Percentiles rank a stretch among this genome's conserved stretches.
Conservation (phyloP, 2,797 vertebrate species). For the Rhabdophis nuchalis region DNA sequence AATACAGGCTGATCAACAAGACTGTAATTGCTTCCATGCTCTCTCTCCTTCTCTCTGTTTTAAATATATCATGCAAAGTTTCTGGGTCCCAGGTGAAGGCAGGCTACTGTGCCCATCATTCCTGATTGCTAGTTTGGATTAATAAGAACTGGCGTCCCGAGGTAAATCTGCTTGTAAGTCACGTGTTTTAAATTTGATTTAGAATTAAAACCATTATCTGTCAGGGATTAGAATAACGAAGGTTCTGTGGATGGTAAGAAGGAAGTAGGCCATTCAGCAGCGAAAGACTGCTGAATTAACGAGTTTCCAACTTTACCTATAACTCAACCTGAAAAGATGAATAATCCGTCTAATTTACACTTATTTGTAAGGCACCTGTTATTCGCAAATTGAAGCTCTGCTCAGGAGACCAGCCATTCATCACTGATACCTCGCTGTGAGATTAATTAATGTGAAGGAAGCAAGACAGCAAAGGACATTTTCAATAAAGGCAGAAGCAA, state of each 20-base stretch:
- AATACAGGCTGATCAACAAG: neutral
- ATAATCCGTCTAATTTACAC: constrained; percentile 12
- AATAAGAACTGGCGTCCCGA: neutral
- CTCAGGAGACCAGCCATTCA: neutral
- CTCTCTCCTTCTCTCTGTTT: neutral
- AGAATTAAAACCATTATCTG: neutral
- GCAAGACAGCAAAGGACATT: neutral
- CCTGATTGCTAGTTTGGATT: neutral
- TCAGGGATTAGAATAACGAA: neutral
- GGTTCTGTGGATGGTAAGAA: neutral
- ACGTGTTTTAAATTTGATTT: neutral
- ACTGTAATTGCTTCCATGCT: neutral
- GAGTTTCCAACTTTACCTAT: constrained; percentile 1
- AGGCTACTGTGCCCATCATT: neutral
- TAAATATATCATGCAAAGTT: neutral
- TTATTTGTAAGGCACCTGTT: constrained; percentile 24
- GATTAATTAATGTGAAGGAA: constrained; percentile 24
- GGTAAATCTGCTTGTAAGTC: neutral
- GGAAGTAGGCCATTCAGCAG: neutral
- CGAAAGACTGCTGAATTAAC: constrained; percentile 3
- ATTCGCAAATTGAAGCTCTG: neutral
- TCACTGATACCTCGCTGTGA: neutral
- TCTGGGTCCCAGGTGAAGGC: neutral
- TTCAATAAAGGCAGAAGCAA: neutral
- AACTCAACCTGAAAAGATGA: constrained; percentile 2